Evolutionary conservation across 1,140 invertebrate species (phyloP).

Genomic region (Ostrea edulis): DNA sequence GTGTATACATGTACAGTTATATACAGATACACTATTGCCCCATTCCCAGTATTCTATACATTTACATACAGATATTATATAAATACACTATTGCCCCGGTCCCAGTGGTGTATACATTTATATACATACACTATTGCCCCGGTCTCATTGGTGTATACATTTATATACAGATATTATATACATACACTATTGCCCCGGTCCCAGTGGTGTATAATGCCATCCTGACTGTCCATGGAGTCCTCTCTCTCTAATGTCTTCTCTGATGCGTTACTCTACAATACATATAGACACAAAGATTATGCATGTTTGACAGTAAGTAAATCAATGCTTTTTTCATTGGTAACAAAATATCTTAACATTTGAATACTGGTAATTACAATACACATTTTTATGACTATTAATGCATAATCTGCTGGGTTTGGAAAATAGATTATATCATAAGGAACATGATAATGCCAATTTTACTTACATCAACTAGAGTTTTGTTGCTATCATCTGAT

Average conservation of each 20-base stretch:
- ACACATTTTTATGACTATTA: no score
- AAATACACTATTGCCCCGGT: constrained; percentile 93
- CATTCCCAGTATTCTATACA: no score
- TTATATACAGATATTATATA: constrained; percentile 52
- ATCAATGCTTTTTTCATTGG: no score
- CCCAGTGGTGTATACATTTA: constrained; percentile 73
- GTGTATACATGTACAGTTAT: constrained; percentile 80
- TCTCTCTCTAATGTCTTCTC: constrained; percentile 89
- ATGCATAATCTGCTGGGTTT: no score
- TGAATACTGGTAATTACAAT: no score
- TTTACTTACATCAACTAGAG: constrained; percentile 82
- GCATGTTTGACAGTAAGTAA: no score
- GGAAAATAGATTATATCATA: no score
- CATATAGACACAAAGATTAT: not conserved
- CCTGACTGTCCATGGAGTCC: constrained; percentile 92
- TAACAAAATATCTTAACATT: no score
- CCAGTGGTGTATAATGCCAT: constrained; percentile 72
- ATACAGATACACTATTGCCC: no score
- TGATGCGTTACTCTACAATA: constrained; percentile 84
- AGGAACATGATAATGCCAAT: no score
- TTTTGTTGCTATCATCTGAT: constrained; percentile 92
- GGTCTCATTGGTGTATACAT: no score
- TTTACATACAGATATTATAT: not conserved
- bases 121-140: no score
- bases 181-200: constrained; percentile 93